Conservation (phyloP, 2,797 vertebrate species). For the Darevskia mixta region DNA sequence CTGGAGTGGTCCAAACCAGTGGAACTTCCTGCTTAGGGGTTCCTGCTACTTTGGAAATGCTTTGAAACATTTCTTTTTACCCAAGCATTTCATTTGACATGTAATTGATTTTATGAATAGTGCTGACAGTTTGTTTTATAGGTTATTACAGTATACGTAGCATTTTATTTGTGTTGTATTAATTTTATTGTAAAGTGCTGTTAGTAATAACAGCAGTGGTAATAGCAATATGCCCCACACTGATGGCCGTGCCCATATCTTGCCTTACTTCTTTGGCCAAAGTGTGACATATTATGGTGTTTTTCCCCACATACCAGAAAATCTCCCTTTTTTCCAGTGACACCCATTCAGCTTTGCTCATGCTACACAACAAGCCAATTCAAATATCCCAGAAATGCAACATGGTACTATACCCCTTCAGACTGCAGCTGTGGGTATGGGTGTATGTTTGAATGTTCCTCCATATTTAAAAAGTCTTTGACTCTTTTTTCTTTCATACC, state of each 20-base stretch:
- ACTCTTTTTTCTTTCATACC: background rate
- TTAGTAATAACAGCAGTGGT: background rate
- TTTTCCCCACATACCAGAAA: background rate
- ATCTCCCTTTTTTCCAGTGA: background rate
- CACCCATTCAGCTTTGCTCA: background rate
- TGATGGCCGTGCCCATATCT: no score
- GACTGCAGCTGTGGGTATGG: background rate
- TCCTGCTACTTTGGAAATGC: background rate
- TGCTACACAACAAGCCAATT: background rate
- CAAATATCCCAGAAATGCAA: background rate
- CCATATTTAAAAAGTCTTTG: background rate
- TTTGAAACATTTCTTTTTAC: background rate
- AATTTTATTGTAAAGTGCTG: slow-evolving; percentile 1
- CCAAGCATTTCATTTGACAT: slow-evolving; percentile 22
- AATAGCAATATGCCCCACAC: background rate
- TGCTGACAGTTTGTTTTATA: slow-evolving; percentile 15
- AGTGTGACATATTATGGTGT: background rate
- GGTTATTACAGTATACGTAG: background rate
- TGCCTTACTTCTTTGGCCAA: background rate
- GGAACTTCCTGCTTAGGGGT: background rate
- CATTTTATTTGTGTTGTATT: slow-evolving; percentile 3
- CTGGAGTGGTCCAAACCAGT: background rate
- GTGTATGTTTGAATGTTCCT: background rate
- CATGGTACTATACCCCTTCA: background rate
- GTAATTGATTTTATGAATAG: slow-evolving; percentile 22